Evolutionary conservation across 37 sponge, comb jelly and placozoan species (phyloP).

Genomic region (Bolinopsis microptera): DNA sequence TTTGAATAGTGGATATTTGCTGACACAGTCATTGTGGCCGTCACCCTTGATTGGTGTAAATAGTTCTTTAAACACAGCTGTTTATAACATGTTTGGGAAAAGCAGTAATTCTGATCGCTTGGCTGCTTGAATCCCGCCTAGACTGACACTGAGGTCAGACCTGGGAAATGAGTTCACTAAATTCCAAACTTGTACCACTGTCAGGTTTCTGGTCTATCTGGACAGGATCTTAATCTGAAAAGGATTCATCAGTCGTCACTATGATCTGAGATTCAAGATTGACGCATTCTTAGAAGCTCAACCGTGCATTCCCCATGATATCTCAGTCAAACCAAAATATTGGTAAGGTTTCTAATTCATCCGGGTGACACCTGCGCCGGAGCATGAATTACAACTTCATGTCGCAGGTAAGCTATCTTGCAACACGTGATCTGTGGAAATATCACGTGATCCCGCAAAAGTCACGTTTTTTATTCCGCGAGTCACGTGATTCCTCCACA

Average conservation of each 20-base stretch:
- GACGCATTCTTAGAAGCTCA: neutral
- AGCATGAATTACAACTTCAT: neutral
- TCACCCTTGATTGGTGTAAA: too few relatives aligned
- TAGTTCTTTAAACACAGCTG: too few relatives aligned
- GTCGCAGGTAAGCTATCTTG: neutral
- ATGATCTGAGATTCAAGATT: neutral
- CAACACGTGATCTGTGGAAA: neutral
- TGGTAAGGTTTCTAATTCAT: neutral
- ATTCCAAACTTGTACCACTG: neutral
- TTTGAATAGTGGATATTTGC: too few relatives aligned
- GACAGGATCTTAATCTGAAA: neutral
- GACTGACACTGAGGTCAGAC: too few relatives aligned
- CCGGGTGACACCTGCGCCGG: neutral
- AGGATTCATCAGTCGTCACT: neutral
- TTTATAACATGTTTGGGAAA: too few relatives aligned
- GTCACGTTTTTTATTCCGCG: too few relatives aligned
- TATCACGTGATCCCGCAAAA: neutral
- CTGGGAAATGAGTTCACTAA: too few relatives aligned
- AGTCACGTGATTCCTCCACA: neutral
- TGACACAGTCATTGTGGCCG: too few relatives aligned
- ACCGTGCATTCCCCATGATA: neutral
- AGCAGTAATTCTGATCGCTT: too few relatives aligned
- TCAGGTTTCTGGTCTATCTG: neutral
- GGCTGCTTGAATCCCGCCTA: too few relatives aligned
- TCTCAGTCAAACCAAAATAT: neutral